phyloP scores from a whole-genome alignment of 2,888 invertebrate species.

The Melanotus villosus region DNA sequence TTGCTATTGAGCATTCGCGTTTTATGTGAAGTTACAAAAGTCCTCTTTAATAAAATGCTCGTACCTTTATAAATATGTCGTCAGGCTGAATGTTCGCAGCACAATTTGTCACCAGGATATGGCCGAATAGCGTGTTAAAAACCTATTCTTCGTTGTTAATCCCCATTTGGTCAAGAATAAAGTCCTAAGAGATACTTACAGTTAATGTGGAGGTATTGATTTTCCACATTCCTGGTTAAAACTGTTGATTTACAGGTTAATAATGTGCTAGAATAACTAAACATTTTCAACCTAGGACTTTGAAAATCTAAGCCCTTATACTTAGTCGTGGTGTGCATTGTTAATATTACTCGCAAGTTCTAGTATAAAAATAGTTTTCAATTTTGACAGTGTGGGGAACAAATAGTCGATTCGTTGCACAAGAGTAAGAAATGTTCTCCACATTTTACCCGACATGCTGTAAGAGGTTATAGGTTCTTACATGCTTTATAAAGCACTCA shows the following conservation, averaged over 20 bases:
- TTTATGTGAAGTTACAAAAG: neutral
- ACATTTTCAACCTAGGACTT: too few relatives aligned
- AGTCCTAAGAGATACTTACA: conserved; percentile 14
- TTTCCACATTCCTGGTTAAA: conserved; percentile 7
- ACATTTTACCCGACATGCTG: conserved; percentile 34
- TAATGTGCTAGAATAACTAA: too few relatives aligned
- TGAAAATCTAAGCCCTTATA: too few relatives aligned
- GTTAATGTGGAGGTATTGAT: conserved; percentile 25
- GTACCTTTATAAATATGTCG: conserved; percentile 9
- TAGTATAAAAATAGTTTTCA: conserved; percentile 14
- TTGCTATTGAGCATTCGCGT: conserved; percentile 15
- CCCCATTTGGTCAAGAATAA: conserved; percentile 30
- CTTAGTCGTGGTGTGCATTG: too few relatives aligned
- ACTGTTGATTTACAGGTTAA: too few relatives aligned
- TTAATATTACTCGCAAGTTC: too few relatives aligned
- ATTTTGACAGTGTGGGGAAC: conserved; percentile 33
- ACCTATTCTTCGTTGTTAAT: conserved; percentile 25
- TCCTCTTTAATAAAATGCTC: neutral
- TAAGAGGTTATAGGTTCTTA: conserved; percentile 46
- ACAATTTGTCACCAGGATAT: conserved; percentile 27
- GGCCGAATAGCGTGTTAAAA: conserved; percentile 21
- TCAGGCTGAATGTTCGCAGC: neutral
- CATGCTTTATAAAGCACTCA: conserved; percentile 42
- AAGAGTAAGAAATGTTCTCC: conserved; percentile 36
- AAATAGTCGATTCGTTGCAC: conserved; percentile 35